phyloP scores from a whole-genome alignment of 2,797 vertebrate species.

The Coregonus sp. region DNA sequence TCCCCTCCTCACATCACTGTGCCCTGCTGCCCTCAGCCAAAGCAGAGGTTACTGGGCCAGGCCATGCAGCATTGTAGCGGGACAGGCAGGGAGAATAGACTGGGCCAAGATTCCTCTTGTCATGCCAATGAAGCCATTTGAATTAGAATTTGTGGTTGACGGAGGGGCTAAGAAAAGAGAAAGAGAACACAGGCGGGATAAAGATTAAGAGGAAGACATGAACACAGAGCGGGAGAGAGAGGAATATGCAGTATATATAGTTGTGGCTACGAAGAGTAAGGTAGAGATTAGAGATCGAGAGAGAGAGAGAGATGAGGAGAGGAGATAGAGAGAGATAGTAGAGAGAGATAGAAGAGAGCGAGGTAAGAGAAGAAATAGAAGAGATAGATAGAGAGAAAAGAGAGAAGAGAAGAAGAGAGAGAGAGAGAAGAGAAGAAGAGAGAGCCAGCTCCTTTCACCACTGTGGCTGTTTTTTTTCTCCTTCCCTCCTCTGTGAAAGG shows the following conservation, averaged over 20 bases:
- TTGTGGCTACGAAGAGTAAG: too few species aligned
- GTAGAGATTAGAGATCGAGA: too few species aligned
- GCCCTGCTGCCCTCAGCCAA: background rate
- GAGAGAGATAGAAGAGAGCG: too few species aligned
- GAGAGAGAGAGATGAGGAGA: too few species aligned
- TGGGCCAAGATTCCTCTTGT: conserved; percentile 64
- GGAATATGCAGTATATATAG: conserved; percentile 27
- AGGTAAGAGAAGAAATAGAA: too few species aligned
- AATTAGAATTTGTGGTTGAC: conserved; percentile 62
- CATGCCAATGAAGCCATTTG: conserved; percentile 75
- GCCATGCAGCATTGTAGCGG: conserved; percentile 55
- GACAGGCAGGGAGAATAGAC: conserved; percentile 53
- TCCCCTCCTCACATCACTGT: conserved; percentile 41
- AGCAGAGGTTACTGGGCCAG: conserved; percentile 30
- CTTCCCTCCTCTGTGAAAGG: conserved; percentile 62
- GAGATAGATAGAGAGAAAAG: too few species aligned
- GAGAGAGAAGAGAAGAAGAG: conserved; percentile 36
- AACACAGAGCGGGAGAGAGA: background rate
- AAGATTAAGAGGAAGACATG: conserved; percentile 11
- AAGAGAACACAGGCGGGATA: background rate
- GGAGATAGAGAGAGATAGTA: too few species aligned
- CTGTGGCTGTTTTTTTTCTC: conserved; percentile 43
- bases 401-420: background rate
- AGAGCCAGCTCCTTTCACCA: conserved; percentile 52
- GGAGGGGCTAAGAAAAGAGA: conserved; percentile 43